These are phyloP conservation scores for Aleiodes alternator DNA, from an alignment of 2,888 invertebrate species.

Conservation along the genomic window DNA sequence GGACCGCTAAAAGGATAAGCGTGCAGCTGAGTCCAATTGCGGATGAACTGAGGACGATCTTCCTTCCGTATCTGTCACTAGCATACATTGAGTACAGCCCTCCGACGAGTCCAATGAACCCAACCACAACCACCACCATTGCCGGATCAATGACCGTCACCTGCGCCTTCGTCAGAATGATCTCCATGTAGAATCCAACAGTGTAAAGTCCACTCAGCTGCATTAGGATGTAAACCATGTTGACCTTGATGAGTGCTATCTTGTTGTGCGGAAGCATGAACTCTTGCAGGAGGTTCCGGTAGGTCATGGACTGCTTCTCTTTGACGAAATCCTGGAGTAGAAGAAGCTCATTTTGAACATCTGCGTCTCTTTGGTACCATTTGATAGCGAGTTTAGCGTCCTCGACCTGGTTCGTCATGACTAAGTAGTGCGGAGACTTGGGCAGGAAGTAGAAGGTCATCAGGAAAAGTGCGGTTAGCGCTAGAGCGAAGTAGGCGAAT, in stretches of 20 bases:
- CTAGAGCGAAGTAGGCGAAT: constrained; percentile 64
- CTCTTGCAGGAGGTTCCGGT: constrained; percentile 41
- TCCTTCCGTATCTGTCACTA: constrained; percentile 68
- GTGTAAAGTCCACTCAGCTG: constrained; percentile 66
- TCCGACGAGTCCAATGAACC: constrained; percentile 44
- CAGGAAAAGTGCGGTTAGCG: constrained; percentile 61
- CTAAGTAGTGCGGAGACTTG: constrained; percentile 65
- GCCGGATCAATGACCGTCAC: constrained; percentile 56
- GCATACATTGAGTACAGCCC: constrained; percentile 54
- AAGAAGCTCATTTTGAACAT: constrained; percentile 57
- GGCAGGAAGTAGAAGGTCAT: constrained; percentile 63
- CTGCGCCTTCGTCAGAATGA: constrained; percentile 58
- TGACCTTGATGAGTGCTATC: constrained; percentile 61
- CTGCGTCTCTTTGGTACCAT: constrained; percentile 60
- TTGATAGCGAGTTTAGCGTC: constrained; percentile 59
- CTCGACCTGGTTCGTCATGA: constrained; percentile 45
- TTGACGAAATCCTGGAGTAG: constrained; percentile 56
- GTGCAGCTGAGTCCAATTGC: constrained; percentile 40
- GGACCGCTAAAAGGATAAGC: constrained; percentile 46
- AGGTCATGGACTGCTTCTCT: constrained; percentile 23
- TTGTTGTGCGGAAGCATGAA: constrained; percentile 53
- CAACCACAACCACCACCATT: constrained; percentile 48
- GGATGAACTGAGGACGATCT: constrained; percentile 57
- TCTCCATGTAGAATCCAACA: constrained; percentile 62
- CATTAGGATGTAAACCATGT: constrained; percentile 62